phyloP scores from a whole-genome alignment of 92 coral and sea anemone genomes.

The Meandrina meandrites region DNA sequence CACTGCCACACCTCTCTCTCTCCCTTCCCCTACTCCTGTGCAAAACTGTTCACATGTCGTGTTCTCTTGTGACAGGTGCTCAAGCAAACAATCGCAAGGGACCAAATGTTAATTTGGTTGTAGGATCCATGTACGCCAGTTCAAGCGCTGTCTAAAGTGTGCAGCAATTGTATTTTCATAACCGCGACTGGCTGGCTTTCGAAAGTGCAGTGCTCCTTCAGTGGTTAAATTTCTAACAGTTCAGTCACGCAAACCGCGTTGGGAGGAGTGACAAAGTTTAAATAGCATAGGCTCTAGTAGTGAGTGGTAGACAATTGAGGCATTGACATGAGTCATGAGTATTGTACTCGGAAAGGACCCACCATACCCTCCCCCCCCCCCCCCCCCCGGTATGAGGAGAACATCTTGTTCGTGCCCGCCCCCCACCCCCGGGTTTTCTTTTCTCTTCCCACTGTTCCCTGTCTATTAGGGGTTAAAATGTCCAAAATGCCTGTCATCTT shows the following conservation, averaged over 20 bases:
- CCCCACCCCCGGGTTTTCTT: not conserved
- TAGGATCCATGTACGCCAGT: slow-evolving; percentile 43
- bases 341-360: not conserved
- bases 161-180: not conserved
- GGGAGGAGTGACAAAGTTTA: not conserved
- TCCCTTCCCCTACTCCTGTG: not conserved
- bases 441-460: not conserved
- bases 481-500: not conserved
- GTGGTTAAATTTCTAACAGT: too few species aligned
- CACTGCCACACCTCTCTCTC: not conserved
- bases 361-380: not conserved
- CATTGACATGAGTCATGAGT: not conserved
- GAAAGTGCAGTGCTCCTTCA: not conserved
- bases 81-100: slow-evolving; percentile 50
- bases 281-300: not conserved
- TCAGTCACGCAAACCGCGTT: not conserved
- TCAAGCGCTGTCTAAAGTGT: not conserved
- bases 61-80: slow-evolving; percentile 38
- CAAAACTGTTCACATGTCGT: not conserved
- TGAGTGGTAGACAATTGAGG: not conserved
- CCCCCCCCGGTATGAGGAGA: not conserved
- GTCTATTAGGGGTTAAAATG: not conserved
- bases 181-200: not conserved
- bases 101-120: slow-evolving; percentile 28
- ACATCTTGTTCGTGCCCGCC: not conserved